phyloP scores from a whole-genome alignment of 1,140 invertebrate species.

The Hylyphantes graminicola region DNA sequence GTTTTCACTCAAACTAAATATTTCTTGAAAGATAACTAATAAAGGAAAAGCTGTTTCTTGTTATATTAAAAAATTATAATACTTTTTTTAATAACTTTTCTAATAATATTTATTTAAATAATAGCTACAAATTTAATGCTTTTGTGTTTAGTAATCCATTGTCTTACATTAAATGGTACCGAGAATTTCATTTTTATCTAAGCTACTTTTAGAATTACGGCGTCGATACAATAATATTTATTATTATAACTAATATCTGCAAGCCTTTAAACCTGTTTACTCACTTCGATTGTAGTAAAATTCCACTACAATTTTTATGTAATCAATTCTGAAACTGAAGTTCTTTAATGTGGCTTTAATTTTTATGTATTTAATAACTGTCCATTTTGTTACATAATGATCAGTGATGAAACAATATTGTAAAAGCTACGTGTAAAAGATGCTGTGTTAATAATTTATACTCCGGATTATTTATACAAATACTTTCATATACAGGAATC shows the following conservation, averaged over 20 bases:
- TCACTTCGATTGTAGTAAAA: background rate
- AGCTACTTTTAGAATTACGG: background rate
- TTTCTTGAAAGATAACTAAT: too few relatives aligned
- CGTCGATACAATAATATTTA: background rate
- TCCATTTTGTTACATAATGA: slow-evolving; percentile 38
- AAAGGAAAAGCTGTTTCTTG: background rate
- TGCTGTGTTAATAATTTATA: background rate
- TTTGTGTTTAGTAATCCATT: background rate
- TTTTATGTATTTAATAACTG: slow-evolving; percentile 25
- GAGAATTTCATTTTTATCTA: background rate
- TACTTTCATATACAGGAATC: background rate
- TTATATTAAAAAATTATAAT: background rate
- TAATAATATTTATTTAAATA: background rate
- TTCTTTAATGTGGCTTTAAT: slow-evolving; percentile 42
- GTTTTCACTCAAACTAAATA: too few relatives aligned
- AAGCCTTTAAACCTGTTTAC: background rate
- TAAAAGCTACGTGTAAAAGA: slow-evolving; percentile 32
- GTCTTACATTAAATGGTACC: background rate
- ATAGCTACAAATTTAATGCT: background rate
- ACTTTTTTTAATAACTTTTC: background rate
- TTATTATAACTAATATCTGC: background rate
- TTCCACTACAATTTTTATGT: background rate
- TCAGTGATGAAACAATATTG: slow-evolving; percentile 40
- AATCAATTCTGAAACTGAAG: background rate
- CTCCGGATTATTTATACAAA: background rate